phyloP scores from a whole-genome alignment of 2,113 vertebrate species.

The Lampris incognitus region DNA sequence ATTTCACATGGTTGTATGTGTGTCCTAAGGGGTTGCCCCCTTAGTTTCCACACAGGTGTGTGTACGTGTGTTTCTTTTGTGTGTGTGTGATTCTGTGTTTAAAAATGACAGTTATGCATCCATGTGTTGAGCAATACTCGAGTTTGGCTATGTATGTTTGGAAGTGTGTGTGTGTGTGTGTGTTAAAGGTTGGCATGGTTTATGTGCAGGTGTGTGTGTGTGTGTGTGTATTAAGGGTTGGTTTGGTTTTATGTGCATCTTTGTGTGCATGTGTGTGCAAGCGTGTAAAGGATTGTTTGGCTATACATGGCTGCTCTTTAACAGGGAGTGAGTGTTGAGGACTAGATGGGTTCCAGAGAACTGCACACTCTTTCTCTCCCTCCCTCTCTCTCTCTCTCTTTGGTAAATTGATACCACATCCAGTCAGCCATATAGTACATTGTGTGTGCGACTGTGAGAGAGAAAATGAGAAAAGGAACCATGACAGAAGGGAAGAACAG shows the following conservation, averaged over 20 bases:
- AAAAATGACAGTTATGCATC: no score
- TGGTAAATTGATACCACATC: conserved; percentile 34
- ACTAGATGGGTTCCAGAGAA: conserved; percentile 25
- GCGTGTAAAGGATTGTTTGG: conserved; percentile 14
- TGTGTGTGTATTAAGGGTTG: background rate
- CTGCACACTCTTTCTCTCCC: background rate
- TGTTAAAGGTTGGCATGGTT: background rate
- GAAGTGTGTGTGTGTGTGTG: background rate
- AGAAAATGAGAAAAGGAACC: conserved; percentile 16
- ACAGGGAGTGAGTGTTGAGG: background rate
- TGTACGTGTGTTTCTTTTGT: no score
- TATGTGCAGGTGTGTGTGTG: background rate
- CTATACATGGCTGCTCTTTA: conserved; percentile 30
- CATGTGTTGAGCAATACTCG: no score
- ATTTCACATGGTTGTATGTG: no score
- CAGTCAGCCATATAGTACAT: conserved; percentile 18
- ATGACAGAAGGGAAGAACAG: background rate
- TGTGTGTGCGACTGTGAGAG: conserved; percentile 4
- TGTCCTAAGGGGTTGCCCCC: no score
- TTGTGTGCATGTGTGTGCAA: background rate
- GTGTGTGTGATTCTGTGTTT: no score
- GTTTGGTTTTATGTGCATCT: background rate
- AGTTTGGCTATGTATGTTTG: no score
- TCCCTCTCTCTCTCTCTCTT: background rate
- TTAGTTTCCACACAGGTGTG: no score